Evolutionary conservation across 2,113 vertebrate genomes (phyloP).

Genomic region (Theristicus caerulescens): DNA sequence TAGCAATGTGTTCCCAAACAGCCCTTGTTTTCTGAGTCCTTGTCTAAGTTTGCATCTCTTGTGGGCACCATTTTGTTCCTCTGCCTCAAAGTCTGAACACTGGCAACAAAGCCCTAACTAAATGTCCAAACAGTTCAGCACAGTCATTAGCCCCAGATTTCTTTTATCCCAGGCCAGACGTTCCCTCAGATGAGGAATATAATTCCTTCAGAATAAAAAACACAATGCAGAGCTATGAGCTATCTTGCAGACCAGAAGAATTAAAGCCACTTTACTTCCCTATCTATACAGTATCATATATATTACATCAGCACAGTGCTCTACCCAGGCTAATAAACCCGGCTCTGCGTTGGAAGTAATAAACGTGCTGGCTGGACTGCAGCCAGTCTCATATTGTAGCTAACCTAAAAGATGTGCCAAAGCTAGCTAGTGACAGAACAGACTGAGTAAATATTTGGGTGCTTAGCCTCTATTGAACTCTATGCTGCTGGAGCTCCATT

Average conservation of each 20-base stretch:
- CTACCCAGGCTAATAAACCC: not conserved
- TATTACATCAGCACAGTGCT: not conserved
- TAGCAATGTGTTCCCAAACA: not conserved
- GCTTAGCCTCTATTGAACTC: not conserved
- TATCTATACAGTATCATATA: not conserved
- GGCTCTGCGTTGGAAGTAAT: not conserved
- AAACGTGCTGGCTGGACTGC: not conserved
- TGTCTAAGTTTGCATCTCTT: not conserved
- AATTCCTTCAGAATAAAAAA: not conserved
- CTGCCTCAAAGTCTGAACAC: not conserved
- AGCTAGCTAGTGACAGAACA: not conserved
- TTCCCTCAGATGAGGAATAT: not conserved
- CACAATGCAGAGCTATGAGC: not conserved
- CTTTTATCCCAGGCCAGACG: not conserved
- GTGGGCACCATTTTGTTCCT: not conserved
- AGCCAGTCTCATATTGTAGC: not conserved
- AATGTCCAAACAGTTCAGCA: not conserved
- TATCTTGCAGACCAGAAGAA: not conserved
- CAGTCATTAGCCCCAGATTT: not conserved
- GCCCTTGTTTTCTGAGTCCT: not conserved
- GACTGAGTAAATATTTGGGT: not conserved
- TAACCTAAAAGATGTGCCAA: not conserved
- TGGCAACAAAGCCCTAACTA: not conserved
- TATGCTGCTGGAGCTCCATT: not conserved
- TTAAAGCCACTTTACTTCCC: slow-evolving; percentile 1